These are phyloP conservation scores for Capromys pilorides DNA, from an alignment of 2,797 vertebrate species.

Conservation along the genomic window DNA sequence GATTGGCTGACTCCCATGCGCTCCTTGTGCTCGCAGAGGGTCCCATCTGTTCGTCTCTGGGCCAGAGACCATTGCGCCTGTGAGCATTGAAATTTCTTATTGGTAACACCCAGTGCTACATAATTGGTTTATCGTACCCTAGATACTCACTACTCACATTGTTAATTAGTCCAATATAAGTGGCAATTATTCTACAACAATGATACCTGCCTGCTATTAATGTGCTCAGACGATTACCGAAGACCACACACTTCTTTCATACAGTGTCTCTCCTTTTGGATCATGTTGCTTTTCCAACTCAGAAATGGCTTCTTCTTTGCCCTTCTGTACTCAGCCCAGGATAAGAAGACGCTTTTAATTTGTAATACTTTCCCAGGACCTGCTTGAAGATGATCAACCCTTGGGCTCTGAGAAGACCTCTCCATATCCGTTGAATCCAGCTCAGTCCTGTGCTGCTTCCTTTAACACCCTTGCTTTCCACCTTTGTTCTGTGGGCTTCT, in stretches of 20 bases:
- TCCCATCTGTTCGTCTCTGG: slow-evolving; percentile 70
- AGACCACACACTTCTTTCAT: not conserved
- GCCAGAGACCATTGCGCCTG: slow-evolving; percentile 47
- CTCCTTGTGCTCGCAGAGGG: slow-evolving; percentile 27
- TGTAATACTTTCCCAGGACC: not conserved
- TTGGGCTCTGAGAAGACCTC: not conserved
- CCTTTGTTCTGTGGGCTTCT: not conserved
- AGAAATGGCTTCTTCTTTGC: not conserved
- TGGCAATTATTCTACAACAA: slow-evolving; percentile 7
- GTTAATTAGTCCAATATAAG: slow-evolving; percentile 54
- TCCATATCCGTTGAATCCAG: not conserved
- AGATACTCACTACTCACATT: slow-evolving; percentile 46
- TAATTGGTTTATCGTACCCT: slow-evolving; percentile 63
- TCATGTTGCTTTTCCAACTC: not conserved
- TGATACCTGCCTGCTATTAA: not conserved
- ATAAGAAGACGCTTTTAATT: not conserved
- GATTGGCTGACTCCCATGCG: slow-evolving; percentile 34
- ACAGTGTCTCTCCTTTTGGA: not conserved
- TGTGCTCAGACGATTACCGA: not conserved
- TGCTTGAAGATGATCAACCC: not conserved
- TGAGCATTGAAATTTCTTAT: slow-evolving; percentile 51
- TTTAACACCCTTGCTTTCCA: not conserved
- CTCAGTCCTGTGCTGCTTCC: not conserved
- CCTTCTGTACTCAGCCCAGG: not conserved
- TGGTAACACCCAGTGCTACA: slow-evolving; percentile 45